Percentiles rank a stretch among this genome's conserved stretches.
These are phyloP conservation scores for Amphiura filiformis DNA, from an alignment of 35 echinoderm and acorn worm species.

Conservation along the genomic window DNA sequence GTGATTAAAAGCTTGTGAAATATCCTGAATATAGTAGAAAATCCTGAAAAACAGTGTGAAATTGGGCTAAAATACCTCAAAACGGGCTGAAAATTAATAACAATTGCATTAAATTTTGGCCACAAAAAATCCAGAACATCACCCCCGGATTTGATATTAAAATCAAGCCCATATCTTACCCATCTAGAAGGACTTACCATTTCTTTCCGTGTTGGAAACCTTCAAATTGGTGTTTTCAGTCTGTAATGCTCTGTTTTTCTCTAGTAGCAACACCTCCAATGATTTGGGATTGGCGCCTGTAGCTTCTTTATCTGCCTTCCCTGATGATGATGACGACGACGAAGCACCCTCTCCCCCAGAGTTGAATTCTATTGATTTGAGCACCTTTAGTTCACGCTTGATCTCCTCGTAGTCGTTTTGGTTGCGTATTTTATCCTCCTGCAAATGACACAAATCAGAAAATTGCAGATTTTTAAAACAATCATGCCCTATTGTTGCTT, in stretches of 20 bases:
- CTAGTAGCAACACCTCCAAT: conserved; percentile 84
- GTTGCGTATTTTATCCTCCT: conserved; percentile 80
- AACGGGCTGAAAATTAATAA: no score
- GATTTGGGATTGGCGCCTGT: conserved; percentile 55
- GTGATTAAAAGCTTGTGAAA: no score
- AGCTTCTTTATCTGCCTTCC: conserved; percentile 41
- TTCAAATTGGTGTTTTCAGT: conserved; percentile 97
- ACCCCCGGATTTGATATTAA: no score
- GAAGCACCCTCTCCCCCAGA: conserved; percentile 32
- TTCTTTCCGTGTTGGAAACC: conserved; percentile 74
- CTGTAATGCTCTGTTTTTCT: conserved; percentile 86
- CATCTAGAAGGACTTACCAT: conserved; percentile 84
- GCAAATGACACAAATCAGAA: neutral
- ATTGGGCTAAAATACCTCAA: no score
- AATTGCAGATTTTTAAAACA: no score
- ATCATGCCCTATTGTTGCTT: no score
- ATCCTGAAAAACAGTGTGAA: no score
- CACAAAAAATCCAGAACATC: no score
- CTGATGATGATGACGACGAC: conserved; percentile 15
- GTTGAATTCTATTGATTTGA: conserved; percentile 87
- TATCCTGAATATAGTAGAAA: no score
- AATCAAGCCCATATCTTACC: no score
- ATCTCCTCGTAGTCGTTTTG: conserved; percentile 91
- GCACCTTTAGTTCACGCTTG: conserved; percentile 78
- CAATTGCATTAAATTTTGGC: no score